Evolutionary conservation across 2,113 vertebrate genomes (phyloP), one percentile per base, ranked within the genome.

Genomic region (Siphamia tubifer): DNA sequence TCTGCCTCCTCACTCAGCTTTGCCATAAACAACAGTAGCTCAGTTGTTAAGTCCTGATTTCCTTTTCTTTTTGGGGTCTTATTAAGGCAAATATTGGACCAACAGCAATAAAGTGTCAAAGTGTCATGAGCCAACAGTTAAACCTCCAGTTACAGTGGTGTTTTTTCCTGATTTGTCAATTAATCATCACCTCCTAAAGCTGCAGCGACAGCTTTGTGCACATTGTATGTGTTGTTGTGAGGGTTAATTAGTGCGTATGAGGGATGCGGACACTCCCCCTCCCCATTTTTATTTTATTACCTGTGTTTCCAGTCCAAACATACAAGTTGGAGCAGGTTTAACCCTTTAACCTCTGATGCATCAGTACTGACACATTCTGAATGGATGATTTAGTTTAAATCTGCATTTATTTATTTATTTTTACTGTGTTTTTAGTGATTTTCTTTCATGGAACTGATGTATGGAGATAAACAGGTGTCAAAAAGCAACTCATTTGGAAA

Each of bases 71-170:
- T n/a, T 30, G 7, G 15, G 7, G 53, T n/a, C 62, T 64, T 47
- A 39, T 74, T 74, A 63, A 47, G 23, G 43, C 28, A 55, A 43
- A 73, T 21, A n/a, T 15, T 23, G 19, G 38, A 39, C 31, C 56
- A 34, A 23, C 10, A 61, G 38, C 19, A 32, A 45, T 0, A 53
- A 56, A 11, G 42, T 30, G 34, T 52, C 38, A 11, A 58, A 21
- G 39, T 47, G 32, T 54, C 47, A 48, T 4, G 10, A 35, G 30
- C 21, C 20, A 40, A 34, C 24, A 20, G 49, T 23, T 49, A 48
- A 32, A 45, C 32, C 35, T 62, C 38, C 9, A 47, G 27, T 25
- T 3, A 16, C 20, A 28, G 23, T 17, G n/a, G 20, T 30, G 28
- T 30, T 30, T 30, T 32, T 44, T n/a, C n/a, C n/a, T n/a, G n/a